Conservation (phyloP, 2,888 invertebrate genomes). For the Syrphus vitripennis region DNA sequence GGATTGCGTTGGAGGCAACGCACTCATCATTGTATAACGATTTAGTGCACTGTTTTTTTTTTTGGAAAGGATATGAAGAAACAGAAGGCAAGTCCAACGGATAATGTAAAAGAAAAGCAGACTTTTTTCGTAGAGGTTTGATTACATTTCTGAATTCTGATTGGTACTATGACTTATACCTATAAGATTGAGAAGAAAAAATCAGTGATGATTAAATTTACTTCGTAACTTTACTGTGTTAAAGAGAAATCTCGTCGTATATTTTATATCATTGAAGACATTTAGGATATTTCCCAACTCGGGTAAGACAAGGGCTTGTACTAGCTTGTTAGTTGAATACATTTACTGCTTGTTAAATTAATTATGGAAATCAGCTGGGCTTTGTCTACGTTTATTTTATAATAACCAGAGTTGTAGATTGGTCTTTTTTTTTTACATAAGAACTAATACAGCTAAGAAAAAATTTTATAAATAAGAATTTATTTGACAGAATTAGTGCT, state of each 20-base stretch:
- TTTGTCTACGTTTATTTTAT: too few species aligned
- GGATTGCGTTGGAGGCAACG: slow-evolving; percentile 48
- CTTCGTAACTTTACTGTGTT: not conserved
- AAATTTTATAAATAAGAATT: too few species aligned
- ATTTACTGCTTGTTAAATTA: too few species aligned
- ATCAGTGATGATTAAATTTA: not conserved
- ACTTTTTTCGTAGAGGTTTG: not conserved
- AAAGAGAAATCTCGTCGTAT: not conserved
- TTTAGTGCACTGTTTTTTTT: not conserved
- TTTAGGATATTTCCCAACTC: too few species aligned
- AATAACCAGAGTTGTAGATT: too few species aligned
- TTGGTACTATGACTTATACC: not conserved
- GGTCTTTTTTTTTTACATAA: too few species aligned
- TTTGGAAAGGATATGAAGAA: not conserved
- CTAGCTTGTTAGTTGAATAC: too few species aligned
- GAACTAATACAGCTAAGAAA: too few species aligned
- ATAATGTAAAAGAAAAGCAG: not conserved
- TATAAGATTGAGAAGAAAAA: not conserved
- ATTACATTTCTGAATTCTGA: not conserved
- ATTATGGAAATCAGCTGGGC: too few species aligned
- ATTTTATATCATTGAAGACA: too few species aligned
- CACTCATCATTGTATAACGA: slow-evolving; percentile 17
- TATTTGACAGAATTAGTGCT: too few species aligned
- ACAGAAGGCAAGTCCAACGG: not conserved
- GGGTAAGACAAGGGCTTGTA: too few species aligned